Evolutionary conservation across 2,888 invertebrate species (phyloP), one percentile per base, ranked within the genome.

Genomic region (Plusia festucae): DNA sequence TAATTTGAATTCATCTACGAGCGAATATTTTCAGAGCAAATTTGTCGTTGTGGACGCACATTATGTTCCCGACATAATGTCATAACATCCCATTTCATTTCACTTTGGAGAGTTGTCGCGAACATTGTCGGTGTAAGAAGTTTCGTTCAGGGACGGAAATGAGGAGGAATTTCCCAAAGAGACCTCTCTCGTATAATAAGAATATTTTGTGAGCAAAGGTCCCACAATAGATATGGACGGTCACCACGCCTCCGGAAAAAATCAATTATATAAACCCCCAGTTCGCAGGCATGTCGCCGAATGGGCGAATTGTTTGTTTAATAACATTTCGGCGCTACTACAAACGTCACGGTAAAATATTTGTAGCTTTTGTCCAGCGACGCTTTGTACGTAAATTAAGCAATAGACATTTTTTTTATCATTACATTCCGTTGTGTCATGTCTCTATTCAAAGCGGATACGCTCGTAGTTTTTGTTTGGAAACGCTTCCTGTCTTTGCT

Each of bases 281-380:
- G 88, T 87, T 88, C 86, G 85, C 86, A 91, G 90, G 91, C 90
- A 91, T 91, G 90, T 90, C 85, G 86, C 87, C 90, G 89, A 93
- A 93, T 94, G 91, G 94, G 94, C 93, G 93, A 94, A 93, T 92
- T 94, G 94, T 95, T 95, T 95, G 94, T 95, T 94, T 94, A 94
- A 94, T 93, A 95, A 95, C 93, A 94, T 94, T 92, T 89, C 88
- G 88, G 82, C 82, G 88, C 88, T 90, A 79, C 88, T 87, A 91
- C 90, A 90, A 93, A 93, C 90, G 92, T 93, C 91, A 87, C 81
- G 81, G 88, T 91, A 88, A 92, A 92, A 92, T 92, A 92, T 93
- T 90, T 90, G 88, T 83, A 83, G 85, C 88, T 80, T 85, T 94
- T 93, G 91, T 91, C 85, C 87, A 82, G 79, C 73, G 78, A 79